phyloP scores from a whole-genome alignment of 2,888 invertebrate species.

The Orthosia incerta region DNA sequence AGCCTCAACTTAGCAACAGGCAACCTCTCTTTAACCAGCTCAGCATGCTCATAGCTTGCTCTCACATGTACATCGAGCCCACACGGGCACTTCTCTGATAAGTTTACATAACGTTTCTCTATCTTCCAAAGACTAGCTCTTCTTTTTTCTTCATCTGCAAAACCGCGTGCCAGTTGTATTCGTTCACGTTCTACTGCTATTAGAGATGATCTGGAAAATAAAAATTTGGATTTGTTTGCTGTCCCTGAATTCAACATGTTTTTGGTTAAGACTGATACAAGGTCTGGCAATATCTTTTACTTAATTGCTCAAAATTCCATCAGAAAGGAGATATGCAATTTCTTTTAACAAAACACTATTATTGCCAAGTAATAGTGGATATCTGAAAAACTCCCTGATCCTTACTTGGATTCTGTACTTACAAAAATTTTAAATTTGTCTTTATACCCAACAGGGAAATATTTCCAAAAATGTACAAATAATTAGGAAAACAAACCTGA shows the following conservation, averaged over 20 bases:
- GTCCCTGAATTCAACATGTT: background rate
- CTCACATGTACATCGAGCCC: slow-evolving; percentile 73
- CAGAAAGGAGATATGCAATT: too few species aligned
- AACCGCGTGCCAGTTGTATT: slow-evolving; percentile 73
- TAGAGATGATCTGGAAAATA: slow-evolving; percentile 78
- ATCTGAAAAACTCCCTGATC: background rate
- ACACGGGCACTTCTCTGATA: slow-evolving; percentile 77
- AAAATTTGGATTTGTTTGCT: background rate
- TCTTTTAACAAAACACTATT: background rate
- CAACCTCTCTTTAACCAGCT: slow-evolving; percentile 77
- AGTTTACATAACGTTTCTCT: slow-evolving; percentile 72
- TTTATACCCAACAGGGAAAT: background rate
- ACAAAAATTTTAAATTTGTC: background rate
- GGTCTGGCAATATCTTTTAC: background rate
- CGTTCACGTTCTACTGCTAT: slow-evolving; percentile 82
- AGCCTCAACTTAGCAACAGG: slow-evolving; percentile 80
- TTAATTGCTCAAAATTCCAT: too few species aligned
- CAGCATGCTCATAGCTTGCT: slow-evolving; percentile 80
- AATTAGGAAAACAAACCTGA: slow-evolving; percentile 75
- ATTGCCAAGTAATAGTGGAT: background rate
- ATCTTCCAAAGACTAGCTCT: slow-evolving; percentile 80
- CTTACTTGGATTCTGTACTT: background rate
- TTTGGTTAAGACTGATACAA: background rate
- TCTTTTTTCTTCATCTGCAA: slow-evolving; percentile 78
- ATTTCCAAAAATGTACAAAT: background rate